These are phyloP conservation scores for Ctenodactylus gundi DNA, from an alignment of 2,113 vertebrate genomes.

Conservation along the genomic window DNA sequence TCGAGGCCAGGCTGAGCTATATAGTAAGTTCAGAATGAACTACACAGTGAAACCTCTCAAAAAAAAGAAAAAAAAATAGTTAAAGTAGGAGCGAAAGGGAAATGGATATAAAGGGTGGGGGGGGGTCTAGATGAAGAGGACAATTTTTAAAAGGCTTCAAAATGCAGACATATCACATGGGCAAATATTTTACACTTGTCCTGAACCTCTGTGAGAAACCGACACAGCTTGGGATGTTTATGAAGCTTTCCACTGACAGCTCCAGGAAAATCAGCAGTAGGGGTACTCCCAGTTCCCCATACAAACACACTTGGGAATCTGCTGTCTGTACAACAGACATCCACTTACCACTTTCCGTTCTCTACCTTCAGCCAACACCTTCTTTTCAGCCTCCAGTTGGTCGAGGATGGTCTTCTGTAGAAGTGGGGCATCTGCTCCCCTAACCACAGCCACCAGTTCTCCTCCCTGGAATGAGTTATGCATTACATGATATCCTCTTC, in stretches of 20 bases:
- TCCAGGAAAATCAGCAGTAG: background rate
- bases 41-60: too few relatives aligned
- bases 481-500: background rate
- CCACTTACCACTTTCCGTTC: slow-evolving; percentile 84
- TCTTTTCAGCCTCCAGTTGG: slow-evolving; percentile 89
- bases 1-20: too few relatives aligned
- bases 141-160: background rate
- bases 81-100: background rate
- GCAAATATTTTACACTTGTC: background rate
- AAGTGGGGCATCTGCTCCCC: slow-evolving; percentile 89
- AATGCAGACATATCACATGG: background rate
- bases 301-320: background rate
- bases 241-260: background rate
- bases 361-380: slow-evolving; percentile 82
- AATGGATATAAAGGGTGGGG: background rate
- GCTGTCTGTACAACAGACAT: background rate
- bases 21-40: too few relatives aligned
- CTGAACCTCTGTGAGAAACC: background rate
- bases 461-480: slow-evolving; percentile 85
- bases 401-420: slow-evolving; percentile 92
- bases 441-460: slow-evolving; percentile 89
- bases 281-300: background rate
- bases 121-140: background rate
- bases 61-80: too few relatives aligned
- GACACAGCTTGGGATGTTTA: background rate